Conservation (phyloP, 2,888 invertebrate genomes). For the Blastobasis adustella region DNA sequence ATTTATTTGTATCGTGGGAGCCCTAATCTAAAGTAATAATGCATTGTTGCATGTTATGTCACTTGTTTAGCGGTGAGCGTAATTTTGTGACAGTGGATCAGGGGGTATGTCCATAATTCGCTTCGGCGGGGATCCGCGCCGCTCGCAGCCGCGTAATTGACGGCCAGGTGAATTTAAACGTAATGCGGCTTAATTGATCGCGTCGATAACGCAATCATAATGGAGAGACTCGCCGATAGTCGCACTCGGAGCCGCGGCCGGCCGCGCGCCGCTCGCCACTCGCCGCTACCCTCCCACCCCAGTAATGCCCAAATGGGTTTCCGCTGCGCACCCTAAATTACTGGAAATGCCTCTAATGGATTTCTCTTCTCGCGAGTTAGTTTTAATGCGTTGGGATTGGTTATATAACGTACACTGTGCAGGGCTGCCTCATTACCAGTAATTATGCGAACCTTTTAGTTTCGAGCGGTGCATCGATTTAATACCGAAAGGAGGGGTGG, state of each 20-base stretch:
- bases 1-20: conserved; percentile 19
- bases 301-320: conserved; percentile 47
- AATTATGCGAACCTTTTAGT: conserved; percentile 8
- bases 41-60: neutral
- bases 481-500: conserved; percentile 3
- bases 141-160: conserved; percentile 44
- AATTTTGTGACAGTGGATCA: neutral
- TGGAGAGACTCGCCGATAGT: conserved; percentile 37
- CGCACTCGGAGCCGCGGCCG: conserved; percentile 7
- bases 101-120: conserved; percentile 36
- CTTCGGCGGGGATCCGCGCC: conserved; percentile 35
- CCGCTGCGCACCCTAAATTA: conserved; percentile 34
- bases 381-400: conserved; percentile 30
- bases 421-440: conserved; percentile 23
- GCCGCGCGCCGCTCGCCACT: conserved; percentile 13
- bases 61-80: neutral
- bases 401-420: conserved; percentile 20
- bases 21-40: neutral
- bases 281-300: conserved; percentile 28
- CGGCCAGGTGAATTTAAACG: conserved; percentile 58
- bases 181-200: conserved; percentile 65
- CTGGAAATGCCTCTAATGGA: conserved; percentile 38
- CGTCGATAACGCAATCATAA: conserved; percentile 55
- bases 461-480: neutral
- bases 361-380: conserved; percentile 35